These are phyloP conservation scores for Diarsia dahlii DNA, from an alignment of 2,888 invertebrate genomes.

Conservation along the genomic window DNA sequence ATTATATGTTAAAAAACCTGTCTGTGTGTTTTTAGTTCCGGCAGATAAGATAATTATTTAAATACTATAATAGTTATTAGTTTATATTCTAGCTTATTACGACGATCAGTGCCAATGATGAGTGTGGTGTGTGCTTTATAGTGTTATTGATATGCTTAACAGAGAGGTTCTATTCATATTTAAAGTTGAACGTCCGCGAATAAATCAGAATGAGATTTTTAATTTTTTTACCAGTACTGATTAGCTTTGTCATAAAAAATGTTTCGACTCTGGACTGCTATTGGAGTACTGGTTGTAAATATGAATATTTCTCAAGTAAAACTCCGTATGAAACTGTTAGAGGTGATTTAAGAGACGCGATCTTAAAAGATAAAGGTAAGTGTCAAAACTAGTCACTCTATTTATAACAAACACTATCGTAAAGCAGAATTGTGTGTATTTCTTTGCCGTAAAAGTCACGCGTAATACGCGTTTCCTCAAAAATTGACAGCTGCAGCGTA, in stretches of 20 bases:
- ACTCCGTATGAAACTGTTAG: conserved; percentile 80
- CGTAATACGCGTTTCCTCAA: too few relatives aligned
- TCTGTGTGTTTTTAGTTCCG: not conserved
- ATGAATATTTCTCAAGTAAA: conserved; percentile 80
- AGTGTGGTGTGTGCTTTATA: conserved; percentile 21
- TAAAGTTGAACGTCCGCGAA: not conserved
- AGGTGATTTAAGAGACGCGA: conserved; percentile 81
- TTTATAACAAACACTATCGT: not conserved
- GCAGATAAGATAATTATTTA: not conserved
- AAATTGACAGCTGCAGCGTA: too few relatives aligned
- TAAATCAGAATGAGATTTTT: conserved; percentile 33
- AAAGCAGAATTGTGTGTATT: not conserved
- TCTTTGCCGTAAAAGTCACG: not conserved
- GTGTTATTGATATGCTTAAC: not conserved
- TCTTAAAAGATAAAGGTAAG: conserved; percentile 48
- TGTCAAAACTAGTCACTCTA: not conserved
- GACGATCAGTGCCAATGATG: not conserved
- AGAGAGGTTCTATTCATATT: not conserved
- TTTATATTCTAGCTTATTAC: not conserved
- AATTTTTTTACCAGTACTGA: conserved; percentile 11
- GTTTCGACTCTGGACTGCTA: conserved; percentile 71
- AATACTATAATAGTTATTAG: not conserved
- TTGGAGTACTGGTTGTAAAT: conserved; percentile 80
- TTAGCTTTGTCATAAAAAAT: conserved; percentile 40
- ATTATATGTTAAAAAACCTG: not conserved